A percentile compares a stretch with the other conserved stretches of the same genome.
phyloP scores from a whole-genome alignment of 2,888 invertebrate genomes.

The Xylota sylvarum region DNA sequence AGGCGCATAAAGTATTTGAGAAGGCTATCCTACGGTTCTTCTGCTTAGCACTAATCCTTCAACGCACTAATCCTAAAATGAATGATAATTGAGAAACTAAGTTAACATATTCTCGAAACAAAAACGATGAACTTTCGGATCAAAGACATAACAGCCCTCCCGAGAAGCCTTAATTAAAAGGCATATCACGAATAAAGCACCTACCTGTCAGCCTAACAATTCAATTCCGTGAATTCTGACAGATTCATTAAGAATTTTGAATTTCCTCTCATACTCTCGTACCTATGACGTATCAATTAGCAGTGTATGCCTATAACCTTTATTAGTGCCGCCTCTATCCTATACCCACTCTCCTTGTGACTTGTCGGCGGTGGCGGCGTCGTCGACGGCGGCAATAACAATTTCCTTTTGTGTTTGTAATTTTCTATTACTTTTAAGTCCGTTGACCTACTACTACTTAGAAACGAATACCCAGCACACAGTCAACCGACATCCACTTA shows the following conservation, averaged over 20 bases:
- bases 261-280: constrained; percentile 1
- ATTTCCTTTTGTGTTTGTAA: constrained; percentile 36
- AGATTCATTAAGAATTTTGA: constrained; percentile 29
- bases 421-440: constrained; percentile 27
- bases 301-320: constrained; percentile 3
- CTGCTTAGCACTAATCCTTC: too few relatives aligned
- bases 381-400: constrained; percentile 10
- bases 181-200: constrained; percentile 40
- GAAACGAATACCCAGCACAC: neutral
- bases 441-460: constrained; percentile 48
- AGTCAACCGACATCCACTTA: constrained; percentile 53
- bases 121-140: too few relatives aligned
- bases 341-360: neutral
- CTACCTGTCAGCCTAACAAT: constrained; percentile 20
- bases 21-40: too few relatives aligned
- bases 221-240: constrained; percentile 35
- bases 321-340: neutral
- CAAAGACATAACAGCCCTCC: neutral
- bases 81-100: too few relatives aligned
- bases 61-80: too few relatives aligned
- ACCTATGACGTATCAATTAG: constrained; percentile 52
- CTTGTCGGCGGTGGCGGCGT: constrained; percentile 1
- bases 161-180: constrained; percentile 16
- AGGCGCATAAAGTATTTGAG: too few relatives aligned
- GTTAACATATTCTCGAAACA: too few relatives aligned